Percentiles rank a stretch among this genome's conserved stretches.
These are phyloP conservation scores for Atherinosoma microstoma DNA, from an alignment of 2,797 vertebrate species.

Conservation along the genomic window DNA sequence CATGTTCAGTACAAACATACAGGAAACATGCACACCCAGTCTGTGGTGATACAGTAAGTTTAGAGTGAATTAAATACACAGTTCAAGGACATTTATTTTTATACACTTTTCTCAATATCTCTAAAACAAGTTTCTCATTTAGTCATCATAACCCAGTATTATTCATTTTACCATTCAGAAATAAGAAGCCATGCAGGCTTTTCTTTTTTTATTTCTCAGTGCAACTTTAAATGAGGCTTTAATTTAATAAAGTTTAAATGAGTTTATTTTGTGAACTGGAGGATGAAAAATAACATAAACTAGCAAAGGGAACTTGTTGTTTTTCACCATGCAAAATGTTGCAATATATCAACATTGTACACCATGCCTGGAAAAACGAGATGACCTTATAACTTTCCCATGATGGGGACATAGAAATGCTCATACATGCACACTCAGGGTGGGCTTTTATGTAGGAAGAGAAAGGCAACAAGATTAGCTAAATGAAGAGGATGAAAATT, in stretches of 20 bases:
- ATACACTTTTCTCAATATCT: conserved; percentile 22
- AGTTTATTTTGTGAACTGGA: conserved; percentile 72
- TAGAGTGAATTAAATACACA: conserved; percentile 35
- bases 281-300: conserved; percentile 78
- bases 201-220: conserved; percentile 20
- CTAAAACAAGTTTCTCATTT: not conserved
- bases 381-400: conserved; percentile 67
- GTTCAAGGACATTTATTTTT: conserved; percentile 29
- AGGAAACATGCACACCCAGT: conserved; percentile 37
- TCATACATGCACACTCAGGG: conserved; percentile 3
- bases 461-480: conserved; percentile 56
- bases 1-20: conserved; percentile 54
- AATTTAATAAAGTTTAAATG: conserved; percentile 46
- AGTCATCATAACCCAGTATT: not conserved
- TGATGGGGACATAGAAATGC: conserved; percentile 18
- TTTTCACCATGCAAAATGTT: conserved; percentile 79
- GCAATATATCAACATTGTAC: conserved; percentile 72
- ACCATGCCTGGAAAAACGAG: conserved; percentile 66
- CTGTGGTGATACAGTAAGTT: conserved; percentile 16
- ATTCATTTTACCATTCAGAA: not conserved
- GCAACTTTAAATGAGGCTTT: conserved; percentile 45
- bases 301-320: conserved; percentile 72
- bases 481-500: conserved; percentile 76
- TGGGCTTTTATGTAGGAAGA: conserved; percentile 45
- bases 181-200: not conserved